These are phyloP conservation scores for Malurus elegans DNA, from an alignment of 2,113 vertebrate species.

Conservation along the genomic window DNA sequence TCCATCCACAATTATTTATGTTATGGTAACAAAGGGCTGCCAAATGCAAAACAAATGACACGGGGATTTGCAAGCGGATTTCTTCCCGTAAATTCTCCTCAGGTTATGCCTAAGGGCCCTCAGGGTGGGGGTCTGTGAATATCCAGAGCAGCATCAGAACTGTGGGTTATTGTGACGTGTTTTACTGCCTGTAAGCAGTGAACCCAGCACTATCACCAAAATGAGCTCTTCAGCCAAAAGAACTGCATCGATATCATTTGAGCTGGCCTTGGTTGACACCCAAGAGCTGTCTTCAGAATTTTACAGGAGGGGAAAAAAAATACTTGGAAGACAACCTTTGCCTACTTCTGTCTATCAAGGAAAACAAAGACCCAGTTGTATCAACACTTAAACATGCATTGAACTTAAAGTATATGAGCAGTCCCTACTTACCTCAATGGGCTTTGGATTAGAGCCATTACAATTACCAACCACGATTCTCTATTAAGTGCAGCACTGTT, in stretches of 20 bases:
- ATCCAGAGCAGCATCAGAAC: background rate
- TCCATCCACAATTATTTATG: slow-evolving; percentile 66
- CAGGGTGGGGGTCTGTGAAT: slow-evolving; percentile 6
- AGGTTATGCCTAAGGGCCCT: slow-evolving; percentile 8
- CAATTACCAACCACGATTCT: slow-evolving; percentile 30
- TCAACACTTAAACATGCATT: background rate
- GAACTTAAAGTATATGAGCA: background rate
- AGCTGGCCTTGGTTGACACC: background rate
- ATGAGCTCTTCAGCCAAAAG: background rate
- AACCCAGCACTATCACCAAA: background rate
- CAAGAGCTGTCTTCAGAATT: background rate
- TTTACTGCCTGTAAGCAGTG: background rate
- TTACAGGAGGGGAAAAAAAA: background rate
- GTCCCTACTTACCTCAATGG: slow-evolving; percentile 9
- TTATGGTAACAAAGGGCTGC: slow-evolving; percentile 66
- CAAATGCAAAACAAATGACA: slow-evolving; percentile 74
- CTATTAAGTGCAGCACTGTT: slow-evolving; percentile 14
- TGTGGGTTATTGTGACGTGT: background rate
- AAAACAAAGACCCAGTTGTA: slow-evolving; percentile 5
- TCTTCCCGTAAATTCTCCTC: slow-evolving; percentile 61
- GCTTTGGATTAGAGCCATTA: slow-evolving; percentile 29
- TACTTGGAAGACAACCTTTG: background rate
- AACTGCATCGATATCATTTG: background rate
- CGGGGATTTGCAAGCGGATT: slow-evolving; percentile 53
- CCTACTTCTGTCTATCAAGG: background rate